Conservation (phyloP, 2,113 vertebrate genomes). For the Baryphthengus martii region DNA sequence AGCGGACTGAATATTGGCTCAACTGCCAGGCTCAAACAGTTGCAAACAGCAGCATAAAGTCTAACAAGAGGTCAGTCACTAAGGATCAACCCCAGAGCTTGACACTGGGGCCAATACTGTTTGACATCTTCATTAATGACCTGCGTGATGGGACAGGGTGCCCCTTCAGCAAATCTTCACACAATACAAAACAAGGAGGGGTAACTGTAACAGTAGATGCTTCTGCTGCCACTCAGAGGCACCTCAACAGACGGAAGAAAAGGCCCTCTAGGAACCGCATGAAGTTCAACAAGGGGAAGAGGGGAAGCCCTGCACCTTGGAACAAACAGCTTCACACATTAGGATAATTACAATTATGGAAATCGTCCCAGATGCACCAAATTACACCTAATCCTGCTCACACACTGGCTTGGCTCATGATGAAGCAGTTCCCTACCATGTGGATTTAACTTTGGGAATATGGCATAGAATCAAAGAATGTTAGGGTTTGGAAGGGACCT, state of each 20-base stretch:
- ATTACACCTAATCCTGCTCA: not conserved
- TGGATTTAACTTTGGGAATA: not conserved
- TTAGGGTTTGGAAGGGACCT: too few relatives aligned
- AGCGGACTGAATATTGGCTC: not conserved
- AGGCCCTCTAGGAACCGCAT: not conserved
- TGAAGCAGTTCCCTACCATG: not conserved
- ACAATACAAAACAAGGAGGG: not conserved
- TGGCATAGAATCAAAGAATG: too few relatives aligned
- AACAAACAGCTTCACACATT: not conserved
- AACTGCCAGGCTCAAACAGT: accelerated
- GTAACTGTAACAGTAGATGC: not conserved
- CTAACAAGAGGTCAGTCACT: not conserved
- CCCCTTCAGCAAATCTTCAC: not conserved
- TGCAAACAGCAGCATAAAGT: not conserved
- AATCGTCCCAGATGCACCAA: not conserved
- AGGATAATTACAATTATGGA: not conserved
- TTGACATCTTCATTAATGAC: not conserved
- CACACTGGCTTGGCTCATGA: not conserved
- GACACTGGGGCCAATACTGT: not conserved
- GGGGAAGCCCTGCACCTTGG: not conserved
- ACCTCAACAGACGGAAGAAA: not conserved
- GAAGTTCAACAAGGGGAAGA: not conserved
- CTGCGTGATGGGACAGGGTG: not conserved
- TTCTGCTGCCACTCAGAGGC: not conserved
- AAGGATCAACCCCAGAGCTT: not conserved